phyloP scores from a whole-genome alignment of 2,797 vertebrate species.

The Cheracebus regulus region DNA sequence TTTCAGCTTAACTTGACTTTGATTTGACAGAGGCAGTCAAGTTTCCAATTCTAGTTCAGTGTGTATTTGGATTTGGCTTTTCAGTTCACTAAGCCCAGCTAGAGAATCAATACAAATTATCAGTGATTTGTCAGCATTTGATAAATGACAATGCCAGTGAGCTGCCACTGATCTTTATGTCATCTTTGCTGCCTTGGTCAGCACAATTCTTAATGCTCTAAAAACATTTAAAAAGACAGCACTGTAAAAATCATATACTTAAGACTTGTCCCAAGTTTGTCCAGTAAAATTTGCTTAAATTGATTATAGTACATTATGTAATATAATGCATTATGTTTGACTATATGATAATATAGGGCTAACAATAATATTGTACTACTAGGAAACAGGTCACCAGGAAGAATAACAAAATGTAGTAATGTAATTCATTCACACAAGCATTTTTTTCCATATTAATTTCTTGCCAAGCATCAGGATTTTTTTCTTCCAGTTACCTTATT shows the following conservation, averaged over 20 bases:
- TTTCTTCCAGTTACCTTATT: background rate
- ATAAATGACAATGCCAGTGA: constrained; percentile 46
- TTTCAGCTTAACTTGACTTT: background rate
- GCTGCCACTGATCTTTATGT: constrained; percentile 4
- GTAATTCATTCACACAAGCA: background rate
- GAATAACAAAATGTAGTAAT: background rate
- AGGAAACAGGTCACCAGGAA: background rate
- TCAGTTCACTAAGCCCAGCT: constrained; percentile 43
- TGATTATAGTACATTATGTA: background rate
- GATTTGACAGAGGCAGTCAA: background rate
- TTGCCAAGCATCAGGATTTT: background rate
- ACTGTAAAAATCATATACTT: background rate
- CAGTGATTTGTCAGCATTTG: constrained; percentile 68
- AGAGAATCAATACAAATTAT: constrained; percentile 72
- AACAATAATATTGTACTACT: background rate
- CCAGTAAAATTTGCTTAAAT: background rate
- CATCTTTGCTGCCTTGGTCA: constrained; percentile 39
- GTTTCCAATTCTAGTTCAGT: background rate
- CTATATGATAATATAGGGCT: background rate
- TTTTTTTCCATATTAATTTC: background rate
- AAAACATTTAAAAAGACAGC: background rate
- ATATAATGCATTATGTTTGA: background rate
- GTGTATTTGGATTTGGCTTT: constrained; percentile 43
- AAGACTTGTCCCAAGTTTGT: background rate
- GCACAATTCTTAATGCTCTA: background rate